Percentiles rank a stretch among this genome's conserved stretches.
phyloP scores from a whole-genome alignment of 1,140 invertebrate genomes.

The Drosophila mojavensis region DNA sequence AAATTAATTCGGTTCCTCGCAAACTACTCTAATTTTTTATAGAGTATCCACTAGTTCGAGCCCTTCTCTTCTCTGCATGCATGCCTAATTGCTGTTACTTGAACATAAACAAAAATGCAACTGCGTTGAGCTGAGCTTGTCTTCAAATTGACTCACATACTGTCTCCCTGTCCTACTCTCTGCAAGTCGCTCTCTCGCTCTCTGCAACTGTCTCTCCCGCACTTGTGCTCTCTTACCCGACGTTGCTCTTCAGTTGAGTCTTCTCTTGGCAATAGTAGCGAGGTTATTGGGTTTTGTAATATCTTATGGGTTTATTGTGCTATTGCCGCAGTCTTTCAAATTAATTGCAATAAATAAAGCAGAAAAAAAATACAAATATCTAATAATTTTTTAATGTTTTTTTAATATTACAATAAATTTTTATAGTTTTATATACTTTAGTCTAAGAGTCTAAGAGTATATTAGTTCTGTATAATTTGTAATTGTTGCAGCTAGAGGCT shows the following conservation, averaged over 20 bases:
- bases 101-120: conserved; percentile 55
- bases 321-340: conserved; percentile 30
- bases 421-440: not conserved
- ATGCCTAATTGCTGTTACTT: conserved; percentile 44
- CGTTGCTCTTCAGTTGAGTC: not conserved
- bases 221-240: not conserved
- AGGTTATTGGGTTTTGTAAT: conserved; percentile 65
- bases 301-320: conserved; percentile 56
- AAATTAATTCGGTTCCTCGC: no score
- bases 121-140: conserved; percentile 8
- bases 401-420: no score
- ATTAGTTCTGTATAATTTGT: no score
- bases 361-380: not conserved
- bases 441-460: not conserved
- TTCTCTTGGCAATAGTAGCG: conserved; percentile 49
- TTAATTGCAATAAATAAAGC: conserved; percentile 23
- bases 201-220: not conserved
- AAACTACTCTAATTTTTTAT: not conserved
- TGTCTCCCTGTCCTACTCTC: conserved; percentile 3
- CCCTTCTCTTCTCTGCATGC: not conserved
- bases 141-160: not conserved
- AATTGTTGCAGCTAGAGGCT: no score
- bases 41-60: conserved; percentile 4
- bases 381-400: not conserved
- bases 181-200: not conserved